Conservation (phyloP, 1,140 invertebrate species). For the Trichonephila clavipes region DNA sequence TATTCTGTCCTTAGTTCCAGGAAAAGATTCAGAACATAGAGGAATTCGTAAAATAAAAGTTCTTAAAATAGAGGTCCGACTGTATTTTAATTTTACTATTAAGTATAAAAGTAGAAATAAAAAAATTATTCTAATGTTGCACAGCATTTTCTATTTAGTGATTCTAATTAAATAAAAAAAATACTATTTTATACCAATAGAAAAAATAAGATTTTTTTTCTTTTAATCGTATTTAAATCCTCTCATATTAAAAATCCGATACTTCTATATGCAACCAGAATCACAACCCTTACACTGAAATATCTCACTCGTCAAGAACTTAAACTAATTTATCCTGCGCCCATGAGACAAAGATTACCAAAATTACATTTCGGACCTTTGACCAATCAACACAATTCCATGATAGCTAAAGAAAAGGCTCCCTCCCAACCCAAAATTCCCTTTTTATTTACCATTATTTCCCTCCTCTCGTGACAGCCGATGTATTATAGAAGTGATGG, state of each 20-base stretch:
- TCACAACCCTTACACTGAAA: background rate
- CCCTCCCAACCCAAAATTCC: constrained; percentile 7
- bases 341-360: background rate
- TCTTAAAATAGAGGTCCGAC: too few relatives aligned
- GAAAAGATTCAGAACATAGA: too few relatives aligned
- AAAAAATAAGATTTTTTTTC: too few relatives aligned
- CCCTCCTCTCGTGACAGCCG: constrained; percentile 60
- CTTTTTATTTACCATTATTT: constrained; percentile 69
- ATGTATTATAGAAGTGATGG: constrained; percentile 71
- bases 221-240: background rate
- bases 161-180: too few relatives aligned
- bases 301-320: background rate
- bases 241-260: background rate
- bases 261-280: background rate
- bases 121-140: too few relatives aligned
- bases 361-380: background rate
- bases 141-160: too few relatives aligned
- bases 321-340: background rate
- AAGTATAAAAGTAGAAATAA: too few relatives aligned
- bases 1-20: too few relatives aligned
- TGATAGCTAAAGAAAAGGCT: background rate
- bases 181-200: too few relatives aligned
- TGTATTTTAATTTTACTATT: too few relatives aligned
- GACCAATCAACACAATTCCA: constrained; percentile 4
- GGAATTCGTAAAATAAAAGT: too few relatives aligned